Evolutionary conservation across 2,113 vertebrate genomes (phyloP), one percentile per base, ranked within the genome.

Genomic region (Anolis carolinensis): DNA sequence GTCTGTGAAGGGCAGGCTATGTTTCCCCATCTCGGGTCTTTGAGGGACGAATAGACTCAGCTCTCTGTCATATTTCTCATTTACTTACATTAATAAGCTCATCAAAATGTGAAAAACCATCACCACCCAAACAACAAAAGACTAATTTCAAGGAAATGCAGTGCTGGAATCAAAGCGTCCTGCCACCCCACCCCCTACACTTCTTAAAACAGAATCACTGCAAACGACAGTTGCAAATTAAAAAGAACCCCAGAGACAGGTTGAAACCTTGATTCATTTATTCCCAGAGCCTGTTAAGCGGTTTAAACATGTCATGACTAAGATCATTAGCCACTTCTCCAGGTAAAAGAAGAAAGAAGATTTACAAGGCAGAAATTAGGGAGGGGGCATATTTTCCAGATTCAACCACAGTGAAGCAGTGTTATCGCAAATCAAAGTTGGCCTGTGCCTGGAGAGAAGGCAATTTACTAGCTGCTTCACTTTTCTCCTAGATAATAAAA

Each of bases 211-310:
- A 88, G 91, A 94, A 93, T 14, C 13, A 74, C 30, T 86, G 78
- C 70, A 81, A 95, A 81, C 87, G 44, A 86, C 88, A 84, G 91
- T 88, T 63, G 90, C 84, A 86, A 93, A 89, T 82, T 90, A 86
- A 93, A 91, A 44, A 30, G 44, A 7, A 84, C 89, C 90, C 92
- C 27, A 62, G 90, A 93, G 92, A 90, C 77, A 74, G 2, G 0
- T 82, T 90, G 89, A 90, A 86, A 93, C 87, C 3, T 63, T 90
- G 88, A 90, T 92, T 94, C 89, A 93, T 94, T 94, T 93, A 92
- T 94, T 92, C 90, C 89, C 90, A 88, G 91, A 91, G 89, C 91
- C 91, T 90, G 91, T 89, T 87, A 94, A 93, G 92, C 89, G 85
- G 88, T 93, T 94, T 90, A 88, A 93, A 84, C 87, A 81, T 89